Conservation (phyloP, 2,113 vertebrate species). For the Tichodroma muraria region DNA sequence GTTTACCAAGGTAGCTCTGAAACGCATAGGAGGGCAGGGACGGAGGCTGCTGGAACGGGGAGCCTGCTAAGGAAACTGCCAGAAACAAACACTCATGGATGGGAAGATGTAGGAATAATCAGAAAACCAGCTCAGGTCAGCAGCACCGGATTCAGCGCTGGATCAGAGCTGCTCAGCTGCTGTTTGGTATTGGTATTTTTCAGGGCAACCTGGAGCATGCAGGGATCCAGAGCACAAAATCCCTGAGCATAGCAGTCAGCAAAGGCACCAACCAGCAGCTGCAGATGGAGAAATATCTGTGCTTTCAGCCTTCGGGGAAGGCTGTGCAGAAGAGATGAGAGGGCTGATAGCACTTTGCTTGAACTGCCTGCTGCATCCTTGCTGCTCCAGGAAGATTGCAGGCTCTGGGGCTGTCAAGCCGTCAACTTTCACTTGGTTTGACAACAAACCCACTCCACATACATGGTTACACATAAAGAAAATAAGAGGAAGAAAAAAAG, state of each 20-base stretch:
- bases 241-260: background rate
- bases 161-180: background rate
- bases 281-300: conserved; percentile 31
- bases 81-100: background rate
- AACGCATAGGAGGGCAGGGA: background rate
- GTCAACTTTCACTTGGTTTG: conserved; percentile 52
- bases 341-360: background rate
- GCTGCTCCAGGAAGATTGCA: background rate
- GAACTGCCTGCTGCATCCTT: conserved; percentile 23
- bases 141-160: background rate
- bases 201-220: background rate
- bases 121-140: background rate
- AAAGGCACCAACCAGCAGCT: conserved; percentile 2
- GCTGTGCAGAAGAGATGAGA: conserved; percentile 21
- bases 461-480: conserved; percentile 42
- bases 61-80: conserved; percentile 8
- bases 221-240: background rate
- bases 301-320: background rate
- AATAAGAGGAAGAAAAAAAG: conserved; percentile 34
- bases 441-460: conserved; percentile 54
- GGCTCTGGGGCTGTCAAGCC: conserved; percentile 31
- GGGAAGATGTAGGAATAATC: background rate
- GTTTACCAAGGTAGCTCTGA: background rate
- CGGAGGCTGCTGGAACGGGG: background rate
- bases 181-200: background rate